Conservation (phyloP, 2,797 vertebrate genomes). For the Gallinago solitaria region DNA sequence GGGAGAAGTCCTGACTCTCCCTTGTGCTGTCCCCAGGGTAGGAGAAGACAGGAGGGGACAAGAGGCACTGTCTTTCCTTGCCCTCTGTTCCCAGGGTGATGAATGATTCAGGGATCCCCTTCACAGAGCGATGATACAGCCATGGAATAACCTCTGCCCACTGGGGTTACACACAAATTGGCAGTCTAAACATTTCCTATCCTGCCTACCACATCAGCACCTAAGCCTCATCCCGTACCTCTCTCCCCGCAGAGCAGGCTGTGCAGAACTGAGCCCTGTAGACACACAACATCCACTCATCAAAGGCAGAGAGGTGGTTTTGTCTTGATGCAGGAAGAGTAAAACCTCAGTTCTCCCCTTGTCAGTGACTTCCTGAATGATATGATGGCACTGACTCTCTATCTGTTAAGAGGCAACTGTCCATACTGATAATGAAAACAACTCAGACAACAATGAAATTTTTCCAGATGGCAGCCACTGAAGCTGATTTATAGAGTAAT, state of each 20-base stretch:
- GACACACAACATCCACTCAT: neutral
- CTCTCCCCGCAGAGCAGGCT: neutral
- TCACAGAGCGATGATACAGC: rapidly evolving
- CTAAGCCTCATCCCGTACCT: neutral
- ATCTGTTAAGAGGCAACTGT: neutral
- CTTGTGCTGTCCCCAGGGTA: neutral
- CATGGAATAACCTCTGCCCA: neutral
- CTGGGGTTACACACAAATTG: rapidly evolving
- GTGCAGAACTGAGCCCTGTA: neutral
- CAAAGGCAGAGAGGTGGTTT: neutral
- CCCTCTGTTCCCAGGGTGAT: neutral
- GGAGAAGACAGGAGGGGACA: neutral
- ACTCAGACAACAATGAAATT: neutral
- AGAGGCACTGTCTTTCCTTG: neutral
- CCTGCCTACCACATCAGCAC: neutral
- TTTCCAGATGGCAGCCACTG: neutral
- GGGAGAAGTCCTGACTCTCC: neutral
- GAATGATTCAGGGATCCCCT: neutral
- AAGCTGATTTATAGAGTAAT: neutral
- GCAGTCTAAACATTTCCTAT: neutral
- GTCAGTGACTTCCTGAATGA: neutral
- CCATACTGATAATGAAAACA: neutral
- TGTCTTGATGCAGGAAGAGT: neutral
- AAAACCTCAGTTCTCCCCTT: neutral
- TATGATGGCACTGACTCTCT: neutral